Conservation (phyloP, 2,888 invertebrate species). For the Adelphocoris suturalis region DNA sequence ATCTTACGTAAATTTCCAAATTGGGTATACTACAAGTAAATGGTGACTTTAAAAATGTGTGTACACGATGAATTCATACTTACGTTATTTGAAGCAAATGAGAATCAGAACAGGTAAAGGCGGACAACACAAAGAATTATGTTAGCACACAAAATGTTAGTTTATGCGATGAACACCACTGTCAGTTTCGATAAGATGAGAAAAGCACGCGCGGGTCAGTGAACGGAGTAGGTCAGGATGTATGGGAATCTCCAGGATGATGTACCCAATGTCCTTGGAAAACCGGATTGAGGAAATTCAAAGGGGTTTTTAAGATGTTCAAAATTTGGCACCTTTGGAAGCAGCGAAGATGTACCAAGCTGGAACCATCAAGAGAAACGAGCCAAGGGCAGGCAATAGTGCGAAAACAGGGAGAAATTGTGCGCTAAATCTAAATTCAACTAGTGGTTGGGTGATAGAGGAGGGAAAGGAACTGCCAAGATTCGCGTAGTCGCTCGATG, state of each 20-base stretch:
- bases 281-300: not conserved
- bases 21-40: too few species aligned
- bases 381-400: too few species aligned
- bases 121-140: not conserved
- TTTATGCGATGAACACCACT: not conserved
- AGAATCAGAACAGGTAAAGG: not conserved
- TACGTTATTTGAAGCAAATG: conserved; percentile 1
- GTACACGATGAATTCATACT: not conserved
- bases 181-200: not conserved
- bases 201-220: conserved; percentile 36
- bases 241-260: not conserved
- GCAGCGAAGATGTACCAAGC: conserved; percentile 40
- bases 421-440: too few species aligned
- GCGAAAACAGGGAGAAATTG: too few species aligned
- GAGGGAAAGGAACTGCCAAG: too few species aligned
- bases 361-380: conserved; percentile 1
- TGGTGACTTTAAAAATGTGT: not conserved
- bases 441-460: too few species aligned
- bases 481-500: too few species aligned
- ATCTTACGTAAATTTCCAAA: too few species aligned
- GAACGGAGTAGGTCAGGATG: conserved; percentile 15
- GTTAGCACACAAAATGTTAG: not conserved
- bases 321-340: not conserved
- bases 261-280: not conserved
- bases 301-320: not conserved